Conservation (phyloP, 2,888 invertebrate genomes). For the Atrina japonica region DNA sequence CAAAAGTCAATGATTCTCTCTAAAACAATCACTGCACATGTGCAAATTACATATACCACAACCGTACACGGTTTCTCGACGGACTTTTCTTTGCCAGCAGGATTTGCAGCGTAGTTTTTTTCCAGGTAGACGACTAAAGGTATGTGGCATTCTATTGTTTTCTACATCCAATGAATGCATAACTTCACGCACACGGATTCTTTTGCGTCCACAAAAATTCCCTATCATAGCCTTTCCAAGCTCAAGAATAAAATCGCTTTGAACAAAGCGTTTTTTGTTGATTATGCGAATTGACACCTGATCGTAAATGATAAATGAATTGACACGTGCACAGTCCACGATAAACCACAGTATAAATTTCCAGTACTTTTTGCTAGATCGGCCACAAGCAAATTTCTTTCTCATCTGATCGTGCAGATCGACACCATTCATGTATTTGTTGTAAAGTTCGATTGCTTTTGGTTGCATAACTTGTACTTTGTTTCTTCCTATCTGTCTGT, state of each 20-base stretch:
- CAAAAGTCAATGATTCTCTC: too few relatives aligned
- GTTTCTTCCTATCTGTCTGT: background rate
- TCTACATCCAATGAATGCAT: background rate
- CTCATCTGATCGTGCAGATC: background rate
- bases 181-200: too few relatives aligned
- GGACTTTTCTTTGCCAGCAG: background rate
- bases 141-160: background rate
- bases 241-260: background rate
- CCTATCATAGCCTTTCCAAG: too few relatives aligned
- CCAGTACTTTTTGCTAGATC: too few relatives aligned
- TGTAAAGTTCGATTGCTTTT: background rate
- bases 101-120: background rate
- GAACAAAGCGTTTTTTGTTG: background rate
- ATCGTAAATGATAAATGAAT: background rate
- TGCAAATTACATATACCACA: too few relatives aligned
- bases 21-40: too few relatives aligned
- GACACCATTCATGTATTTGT: constrained; percentile 4
- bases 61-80: too few relatives aligned
- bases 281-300: background rate
- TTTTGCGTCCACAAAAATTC: too few relatives aligned
- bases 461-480: background rate
- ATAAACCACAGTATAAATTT: background rate
- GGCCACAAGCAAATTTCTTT: background rate
- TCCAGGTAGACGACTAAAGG: background rate
- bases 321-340: background rate